Percentiles rank a stretch among this genome's conserved stretches.
Evolutionary conservation across 2,888 invertebrate genomes (phyloP).

Genomic region (Meta bourneti): DNA sequence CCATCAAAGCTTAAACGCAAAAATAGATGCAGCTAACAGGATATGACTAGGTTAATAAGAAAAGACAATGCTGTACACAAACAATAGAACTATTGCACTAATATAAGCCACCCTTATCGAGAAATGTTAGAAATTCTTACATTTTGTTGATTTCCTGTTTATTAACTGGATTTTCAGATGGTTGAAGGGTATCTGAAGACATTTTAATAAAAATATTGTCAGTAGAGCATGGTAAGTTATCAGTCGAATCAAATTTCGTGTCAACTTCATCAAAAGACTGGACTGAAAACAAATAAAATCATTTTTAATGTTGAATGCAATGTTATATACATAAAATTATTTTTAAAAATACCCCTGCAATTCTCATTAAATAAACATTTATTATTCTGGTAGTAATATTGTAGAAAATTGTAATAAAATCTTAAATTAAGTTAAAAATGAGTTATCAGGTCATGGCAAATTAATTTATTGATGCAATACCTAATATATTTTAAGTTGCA

Average conservation of each 20-base stretch:
- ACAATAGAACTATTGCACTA: not conserved
- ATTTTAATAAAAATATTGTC: slow-evolving; percentile 4
- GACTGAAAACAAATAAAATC: not conserved
- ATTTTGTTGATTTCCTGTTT: not conserved
- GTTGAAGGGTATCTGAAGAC: not conserved
- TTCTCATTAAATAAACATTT: too few relatives aligned
- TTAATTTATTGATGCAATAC: too few relatives aligned
- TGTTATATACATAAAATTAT: not conserved
- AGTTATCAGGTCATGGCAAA: too few relatives aligned
- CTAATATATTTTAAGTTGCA: too few relatives aligned
- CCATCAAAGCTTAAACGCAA: too few relatives aligned
- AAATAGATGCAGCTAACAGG: too few relatives aligned
- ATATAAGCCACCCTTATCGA: not conserved
- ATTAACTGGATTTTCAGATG: not conserved
- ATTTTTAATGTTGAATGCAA: not conserved
- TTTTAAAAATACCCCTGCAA: not conserved
- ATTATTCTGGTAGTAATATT: too few relatives aligned
- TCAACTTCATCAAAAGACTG: not conserved
- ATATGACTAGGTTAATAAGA: too few relatives aligned
- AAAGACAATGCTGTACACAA: too few relatives aligned
- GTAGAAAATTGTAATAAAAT: too few relatives aligned
- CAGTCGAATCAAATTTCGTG: not conserved
- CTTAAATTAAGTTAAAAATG: too few relatives aligned
- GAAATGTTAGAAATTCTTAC: not conserved
- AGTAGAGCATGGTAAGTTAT: not conserved